Evolutionary conservation across 2,888 invertebrate species (phyloP), one percentile per base, ranked within the genome.

Genomic region (Melinaea menophilus): DNA sequence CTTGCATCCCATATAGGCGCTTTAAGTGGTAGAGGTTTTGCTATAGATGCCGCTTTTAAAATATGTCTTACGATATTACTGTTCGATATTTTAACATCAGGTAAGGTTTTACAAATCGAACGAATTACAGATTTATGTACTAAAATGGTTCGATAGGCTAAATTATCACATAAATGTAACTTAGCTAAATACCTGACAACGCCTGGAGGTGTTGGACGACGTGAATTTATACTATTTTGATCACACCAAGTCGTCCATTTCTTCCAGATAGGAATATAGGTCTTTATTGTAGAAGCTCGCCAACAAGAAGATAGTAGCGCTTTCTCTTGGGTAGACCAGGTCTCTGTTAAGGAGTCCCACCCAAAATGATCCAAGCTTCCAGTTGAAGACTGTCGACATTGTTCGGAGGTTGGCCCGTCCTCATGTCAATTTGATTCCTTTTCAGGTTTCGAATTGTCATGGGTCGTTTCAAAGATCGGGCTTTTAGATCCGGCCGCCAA

Each of bases 331-430:
- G 5, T 4, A 2, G 48, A n/a, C 68, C 70, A 66, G 9, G 58
- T 2, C 2, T 51, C 35, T 48, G 66, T 51, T 34, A 56, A 33
- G 5, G 60, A 41, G 5, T 48, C 58, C 71, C 70, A 70, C 71
- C 71, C 66, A 68, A 67, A 71, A 69, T 46, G 56, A 41, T 61
- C 68, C 67, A 71, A 3, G 61, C 65, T 33, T 62, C 54, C 2
- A 70, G 62, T 9, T 45, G 13, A 22, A 69, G 12, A 31, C 47
- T 45, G 0, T 68, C 58, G 11, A 65, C 56, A 34, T 65, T 63
- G 35, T 66, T 62, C 4, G 67, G 67, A 22, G 46, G 35, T 9
- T 2, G 34, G 2, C 35, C 13, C 9, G 71, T 71, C 12, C 68
- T 65, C 7, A 46, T 22, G 34, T 69, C 68, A 58, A 71, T 63